Evolutionary conservation across 2,888 invertebrate genomes (phyloP).

Genomic region (Caenorhabditis macrosperma): DNA sequence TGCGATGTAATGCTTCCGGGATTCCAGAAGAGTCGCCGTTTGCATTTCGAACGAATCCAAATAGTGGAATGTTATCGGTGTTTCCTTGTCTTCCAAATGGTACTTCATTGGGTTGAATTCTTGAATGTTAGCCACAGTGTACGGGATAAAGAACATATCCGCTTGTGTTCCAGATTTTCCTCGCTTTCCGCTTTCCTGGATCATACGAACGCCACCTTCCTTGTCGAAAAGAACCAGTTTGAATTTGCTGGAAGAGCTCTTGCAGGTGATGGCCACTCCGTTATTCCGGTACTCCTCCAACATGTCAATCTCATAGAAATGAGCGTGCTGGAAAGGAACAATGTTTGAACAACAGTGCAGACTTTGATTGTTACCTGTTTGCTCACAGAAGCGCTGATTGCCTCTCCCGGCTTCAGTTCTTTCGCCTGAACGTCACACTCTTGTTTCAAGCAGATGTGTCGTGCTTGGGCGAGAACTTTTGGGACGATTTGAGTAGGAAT

Average conservation of each 20-base stretch:
- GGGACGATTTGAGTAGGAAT: constrained; percentile 80
- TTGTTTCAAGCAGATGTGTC: constrained; percentile 72
- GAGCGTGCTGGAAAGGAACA: constrained; percentile 72
- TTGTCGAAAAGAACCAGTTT: constrained; percentile 80
- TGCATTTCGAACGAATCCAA: constrained; percentile 77
- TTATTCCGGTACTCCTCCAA: constrained; percentile 63
- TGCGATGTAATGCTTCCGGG: constrained; percentile 75
- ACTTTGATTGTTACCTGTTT: constrained; percentile 68
- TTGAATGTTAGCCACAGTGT: constrained; percentile 75
- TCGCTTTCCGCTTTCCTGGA: constrained; percentile 77
- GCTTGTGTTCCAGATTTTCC: constrained; percentile 76
- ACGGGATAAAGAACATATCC: constrained; percentile 80
- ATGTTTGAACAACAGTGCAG: too few species aligned
- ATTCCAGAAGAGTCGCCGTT: constrained; percentile 74
- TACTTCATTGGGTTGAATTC: constrained; percentile 79
- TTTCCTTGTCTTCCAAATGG: constrained; percentile 80
- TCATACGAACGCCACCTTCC: constrained; percentile 80
- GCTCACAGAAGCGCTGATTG: constrained; percentile 68
- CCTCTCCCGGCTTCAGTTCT: constrained; percentile 70
- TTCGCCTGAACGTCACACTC: constrained; percentile 59
- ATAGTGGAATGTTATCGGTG: constrained; percentile 78
- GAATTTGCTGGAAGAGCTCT: constrained; percentile 79
- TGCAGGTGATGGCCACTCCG: constrained; percentile 79
- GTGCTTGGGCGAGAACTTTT: constrained; percentile 78
- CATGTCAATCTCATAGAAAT: constrained; percentile 77